A percentile compares a stretch with the other conserved stretches of the same genome.
phyloP scores from a whole-genome alignment of 2,113 vertebrate species.

The Aphelocoma coerulescens region DNA sequence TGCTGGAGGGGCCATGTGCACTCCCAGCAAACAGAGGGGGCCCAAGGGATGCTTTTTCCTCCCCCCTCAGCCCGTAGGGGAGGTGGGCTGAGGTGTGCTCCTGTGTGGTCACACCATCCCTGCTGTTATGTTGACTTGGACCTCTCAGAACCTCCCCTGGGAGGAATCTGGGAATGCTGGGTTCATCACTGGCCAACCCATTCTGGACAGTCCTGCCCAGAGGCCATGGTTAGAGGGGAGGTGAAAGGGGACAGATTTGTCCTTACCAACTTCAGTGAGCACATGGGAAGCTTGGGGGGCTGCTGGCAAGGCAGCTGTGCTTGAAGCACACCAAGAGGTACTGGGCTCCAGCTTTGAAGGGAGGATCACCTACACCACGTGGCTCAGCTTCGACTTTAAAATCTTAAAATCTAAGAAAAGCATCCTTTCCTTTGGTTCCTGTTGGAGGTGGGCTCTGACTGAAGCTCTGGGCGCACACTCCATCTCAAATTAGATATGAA shows the following conservation, averaged over 20 bases:
- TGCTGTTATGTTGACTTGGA: accelerated
- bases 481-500: not conserved
- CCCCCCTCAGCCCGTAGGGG: not conserved
- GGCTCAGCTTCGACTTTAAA: not conserved
- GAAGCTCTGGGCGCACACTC: not conserved
- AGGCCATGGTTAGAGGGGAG: not conserved
- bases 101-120: not conserved
- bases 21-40: not conserved
- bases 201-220: not conserved
- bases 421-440: not conserved
- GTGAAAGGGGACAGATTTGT: not conserved
- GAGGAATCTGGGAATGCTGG: not conserved
- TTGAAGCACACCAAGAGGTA: accelerated
- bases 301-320: not conserved
- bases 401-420: not conserved
- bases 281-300: not conserved
- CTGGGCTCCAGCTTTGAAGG: not conserved
- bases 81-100: not conserved
- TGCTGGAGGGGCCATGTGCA: accelerated
- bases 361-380: not conserved
- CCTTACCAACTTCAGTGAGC: not conserved
- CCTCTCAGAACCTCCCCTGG: accelerated
- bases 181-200: accelerated
- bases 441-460: not conserved
- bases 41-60: not conserved